Percentiles rank a stretch among this genome's conserved stretches.
These are phyloP conservation scores for Eupelmus urozonus DNA, from an alignment of 2,888 invertebrate species.

Conservation along the genomic window DNA sequence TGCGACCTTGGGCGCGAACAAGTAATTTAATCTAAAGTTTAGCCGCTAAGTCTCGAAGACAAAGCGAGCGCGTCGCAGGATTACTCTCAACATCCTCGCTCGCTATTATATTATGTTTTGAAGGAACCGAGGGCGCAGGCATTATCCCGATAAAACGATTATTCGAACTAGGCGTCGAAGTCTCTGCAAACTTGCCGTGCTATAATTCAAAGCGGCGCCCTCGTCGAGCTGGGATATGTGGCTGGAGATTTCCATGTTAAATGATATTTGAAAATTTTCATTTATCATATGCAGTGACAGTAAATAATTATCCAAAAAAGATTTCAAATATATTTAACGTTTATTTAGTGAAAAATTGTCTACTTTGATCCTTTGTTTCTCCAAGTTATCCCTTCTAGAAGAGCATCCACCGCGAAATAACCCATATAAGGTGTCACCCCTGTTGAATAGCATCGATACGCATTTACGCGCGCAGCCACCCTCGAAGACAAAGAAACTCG, in stretches of 20 bases:
- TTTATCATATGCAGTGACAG: too few relatives aligned
- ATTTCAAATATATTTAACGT: too few relatives aligned
- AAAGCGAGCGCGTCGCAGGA: background rate
- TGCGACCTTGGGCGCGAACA: background rate
- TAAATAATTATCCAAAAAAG: too few relatives aligned
- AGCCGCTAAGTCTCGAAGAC: background rate
- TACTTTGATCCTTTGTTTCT: background rate
- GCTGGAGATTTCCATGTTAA: background rate
- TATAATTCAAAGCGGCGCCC: conserved; percentile 23
- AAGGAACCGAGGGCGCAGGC: background rate
- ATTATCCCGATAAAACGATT: conserved; percentile 21
- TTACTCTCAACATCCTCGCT: background rate
- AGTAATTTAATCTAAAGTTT: conserved; percentile 31
- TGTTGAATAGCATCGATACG: too few relatives aligned
- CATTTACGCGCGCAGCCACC: background rate
- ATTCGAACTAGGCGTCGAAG: background rate
- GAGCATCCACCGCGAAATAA: too few relatives aligned
- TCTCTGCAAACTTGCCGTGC: background rate
- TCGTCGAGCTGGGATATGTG: background rate
- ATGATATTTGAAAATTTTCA: background rate
- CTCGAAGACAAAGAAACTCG: background rate
- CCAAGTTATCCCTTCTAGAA: too few relatives aligned
- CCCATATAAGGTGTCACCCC: too few relatives aligned
- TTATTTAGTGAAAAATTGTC: too few relatives aligned
- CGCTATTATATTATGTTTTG: conserved; percentile 15